A percentile compares a stretch with the other conserved stretches of the same genome.
These are phyloP conservation scores for Clarias pachynema DNA, from an alignment of 2,797 vertebrate species.

Conservation along the genomic window DNA sequence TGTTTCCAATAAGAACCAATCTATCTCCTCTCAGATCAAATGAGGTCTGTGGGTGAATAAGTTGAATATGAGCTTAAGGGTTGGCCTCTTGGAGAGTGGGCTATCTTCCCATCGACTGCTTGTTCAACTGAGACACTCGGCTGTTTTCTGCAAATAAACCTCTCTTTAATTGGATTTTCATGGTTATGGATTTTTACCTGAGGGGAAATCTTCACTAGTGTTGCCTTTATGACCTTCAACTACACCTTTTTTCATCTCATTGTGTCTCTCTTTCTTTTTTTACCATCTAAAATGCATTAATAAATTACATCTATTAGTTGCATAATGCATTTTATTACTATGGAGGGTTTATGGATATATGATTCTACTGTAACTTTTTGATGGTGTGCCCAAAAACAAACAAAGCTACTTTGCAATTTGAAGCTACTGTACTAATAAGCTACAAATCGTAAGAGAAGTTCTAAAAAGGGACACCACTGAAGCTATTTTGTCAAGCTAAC, in stretches of 20 bases:
- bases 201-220: background rate
- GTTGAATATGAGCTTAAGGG: slow-evolving; percentile 39
- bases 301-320: background rate
- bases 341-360: background rate
- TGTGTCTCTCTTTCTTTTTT: background rate
- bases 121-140: slow-evolving; percentile 36
- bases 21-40: slow-evolving; percentile 43
- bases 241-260: slow-evolving; percentile 3
- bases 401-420: background rate
- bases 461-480: background rate
- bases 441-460: background rate
- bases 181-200: slow-evolving; percentile 32
- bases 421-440: background rate
- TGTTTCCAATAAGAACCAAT: slow-evolving; percentile 56
- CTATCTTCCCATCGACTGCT: slow-evolving; percentile 23
- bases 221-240: slow-evolving; percentile 16
- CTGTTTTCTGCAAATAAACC: slow-evolving; percentile 45
- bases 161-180: slow-evolving; percentile 37
- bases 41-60: slow-evolving; percentile 45
- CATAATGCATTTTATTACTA: background rate
- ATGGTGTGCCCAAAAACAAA: background rate
- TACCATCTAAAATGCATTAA: background rate
- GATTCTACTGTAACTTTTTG: background rate
- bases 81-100: slow-evolving; percentile 3
- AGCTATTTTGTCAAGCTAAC: background rate